Evolutionary conservation across 1,140 invertebrate species (phyloP).

Genomic region (Drosophila lacteicornis): DNA sequence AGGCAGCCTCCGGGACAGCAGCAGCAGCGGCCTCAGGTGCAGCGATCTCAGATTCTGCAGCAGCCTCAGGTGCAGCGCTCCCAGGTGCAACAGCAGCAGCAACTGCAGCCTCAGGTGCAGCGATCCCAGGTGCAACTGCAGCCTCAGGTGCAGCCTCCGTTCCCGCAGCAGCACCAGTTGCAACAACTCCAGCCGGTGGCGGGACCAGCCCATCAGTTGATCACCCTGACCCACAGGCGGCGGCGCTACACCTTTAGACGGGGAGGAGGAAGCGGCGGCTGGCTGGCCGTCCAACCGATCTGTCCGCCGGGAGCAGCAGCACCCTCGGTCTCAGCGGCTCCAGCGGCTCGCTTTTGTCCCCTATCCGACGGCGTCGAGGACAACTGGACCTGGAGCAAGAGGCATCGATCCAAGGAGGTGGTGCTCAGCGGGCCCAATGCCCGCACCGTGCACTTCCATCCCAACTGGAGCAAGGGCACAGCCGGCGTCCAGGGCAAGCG

Average conservation of each 20-base stretch:
- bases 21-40: too few species aligned
- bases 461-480: conserved; percentile 91
- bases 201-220: neutral
- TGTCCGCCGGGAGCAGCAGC: neutral
- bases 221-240: conserved; percentile 20
- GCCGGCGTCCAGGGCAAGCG: conserved; percentile 89
- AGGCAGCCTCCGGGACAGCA: too few species aligned
- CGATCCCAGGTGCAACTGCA: too few species aligned
- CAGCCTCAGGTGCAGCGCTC: too few species aligned
- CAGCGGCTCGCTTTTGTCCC: conserved; percentile 37
- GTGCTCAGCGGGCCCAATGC: conserved; percentile 86
- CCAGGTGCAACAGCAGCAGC: too few species aligned
- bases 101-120: too few species aligned
- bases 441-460: conserved; percentile 89
- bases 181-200: neutral
- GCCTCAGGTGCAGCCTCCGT: too few species aligned
- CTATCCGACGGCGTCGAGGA: conserved; percentile 86
- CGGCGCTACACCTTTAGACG: conserved; percentile 30
- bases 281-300: neutral
- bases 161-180: too few species aligned
- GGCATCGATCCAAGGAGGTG: conserved; percentile 88
- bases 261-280: conserved; percentile 5
- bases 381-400: conserved; percentile 89
- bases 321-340: neutral
- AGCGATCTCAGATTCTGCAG: too few species aligned